phyloP scores from a whole-genome alignment of 2,113 vertebrate genomes.

The Hippocampus barbouri region DNA sequence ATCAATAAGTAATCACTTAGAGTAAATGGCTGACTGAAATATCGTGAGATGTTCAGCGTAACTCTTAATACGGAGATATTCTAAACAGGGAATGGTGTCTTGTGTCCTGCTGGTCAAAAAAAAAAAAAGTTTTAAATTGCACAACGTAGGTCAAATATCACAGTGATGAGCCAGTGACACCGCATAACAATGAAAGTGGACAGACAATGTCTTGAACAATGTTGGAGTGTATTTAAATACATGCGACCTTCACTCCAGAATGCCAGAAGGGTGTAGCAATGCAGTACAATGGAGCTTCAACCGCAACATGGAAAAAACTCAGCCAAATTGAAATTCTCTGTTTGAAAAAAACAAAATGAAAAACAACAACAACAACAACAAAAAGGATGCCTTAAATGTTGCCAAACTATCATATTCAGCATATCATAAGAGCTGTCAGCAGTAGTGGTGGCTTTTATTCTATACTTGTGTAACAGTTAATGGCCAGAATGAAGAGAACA shows the following conservation, averaged over 20 bases:
- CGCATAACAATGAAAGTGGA: not conserved
- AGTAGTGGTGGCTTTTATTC: too few relatives aligned
- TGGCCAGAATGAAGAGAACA: too few relatives aligned
- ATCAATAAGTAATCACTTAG: not conserved
- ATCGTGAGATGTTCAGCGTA: not conserved
- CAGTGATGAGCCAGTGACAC: not conserved
- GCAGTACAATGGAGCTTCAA: too few relatives aligned
- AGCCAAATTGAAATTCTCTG: too few relatives aligned
- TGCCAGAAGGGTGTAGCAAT: not conserved
- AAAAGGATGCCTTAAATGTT: too few relatives aligned
- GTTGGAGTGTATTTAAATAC: not conserved
- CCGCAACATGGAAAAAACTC: too few relatives aligned
- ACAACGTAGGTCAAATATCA: too few relatives aligned
- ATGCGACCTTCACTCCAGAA: not conserved
- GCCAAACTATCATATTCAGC: too few relatives aligned
- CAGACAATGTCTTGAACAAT: not conserved
- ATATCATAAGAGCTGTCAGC: too few relatives aligned
- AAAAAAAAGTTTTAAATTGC: not conserved
- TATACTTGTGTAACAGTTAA: too few relatives aligned
- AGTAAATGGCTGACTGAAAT: not conserved
- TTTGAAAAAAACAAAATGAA: too few relatives aligned
- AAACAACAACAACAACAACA: too few relatives aligned
- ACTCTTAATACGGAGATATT: not conserved
- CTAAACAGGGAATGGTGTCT: not conserved
- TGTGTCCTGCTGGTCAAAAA: not conserved